These are phyloP conservation scores for Scaptodrosophila lebanonensis DNA, from an alignment of 1,140 invertebrate genomes.

Conservation along the genomic window DNA sequence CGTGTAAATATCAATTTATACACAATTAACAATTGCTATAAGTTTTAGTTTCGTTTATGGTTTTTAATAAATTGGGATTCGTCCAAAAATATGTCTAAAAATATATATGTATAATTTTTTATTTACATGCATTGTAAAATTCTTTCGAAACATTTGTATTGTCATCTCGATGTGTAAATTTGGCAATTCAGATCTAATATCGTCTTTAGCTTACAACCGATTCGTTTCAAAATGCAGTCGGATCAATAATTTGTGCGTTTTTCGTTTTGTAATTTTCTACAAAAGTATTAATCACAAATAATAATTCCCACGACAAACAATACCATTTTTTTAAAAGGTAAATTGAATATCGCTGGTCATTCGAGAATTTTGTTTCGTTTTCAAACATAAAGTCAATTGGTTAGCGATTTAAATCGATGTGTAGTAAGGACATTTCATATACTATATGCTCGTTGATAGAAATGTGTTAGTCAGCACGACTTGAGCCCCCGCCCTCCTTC, in stretches of 20 bases:
- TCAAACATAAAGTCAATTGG: not conserved
- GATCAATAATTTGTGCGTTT: too few species aligned
- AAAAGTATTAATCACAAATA: constrained; percentile 47
- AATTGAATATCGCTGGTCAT: not conserved
- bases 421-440: too few species aligned
- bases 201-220: too few species aligned
- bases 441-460: too few species aligned
- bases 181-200: constrained; percentile 2
- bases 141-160: too few species aligned
- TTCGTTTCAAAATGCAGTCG: too few species aligned
- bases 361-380: constrained; percentile 5
- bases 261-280: too few species aligned
- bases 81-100: constrained; percentile 13
- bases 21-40: constrained; percentile 27
- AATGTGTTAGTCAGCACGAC: too few species aligned
- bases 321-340: constrained; percentile 5
- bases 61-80: too few species aligned
- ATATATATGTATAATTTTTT: too few species aligned
- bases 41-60: too few species aligned
- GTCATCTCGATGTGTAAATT: constrained; percentile 7
- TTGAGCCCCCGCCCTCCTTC: constrained; percentile 62
- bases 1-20: constrained; percentile 24
- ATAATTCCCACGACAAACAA: not conserved
- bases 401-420: constrained; percentile 2
- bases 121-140: too few species aligned